These are phyloP conservation scores for Cotesia vestalis DNA, from an alignment of 1,140 invertebrate genomes.

Conservation along the genomic window DNA sequence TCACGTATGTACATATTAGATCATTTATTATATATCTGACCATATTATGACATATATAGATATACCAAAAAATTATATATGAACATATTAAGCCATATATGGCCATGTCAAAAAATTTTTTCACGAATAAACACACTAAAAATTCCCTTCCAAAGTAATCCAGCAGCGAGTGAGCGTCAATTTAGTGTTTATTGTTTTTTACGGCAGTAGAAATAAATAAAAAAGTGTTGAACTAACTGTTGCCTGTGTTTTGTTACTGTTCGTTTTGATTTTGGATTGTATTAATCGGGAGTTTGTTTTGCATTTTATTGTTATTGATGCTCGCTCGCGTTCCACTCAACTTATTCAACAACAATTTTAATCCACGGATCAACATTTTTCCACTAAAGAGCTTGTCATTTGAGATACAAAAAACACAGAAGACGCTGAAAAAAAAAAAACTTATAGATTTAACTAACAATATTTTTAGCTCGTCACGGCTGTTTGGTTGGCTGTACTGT, in stretches of 20 bases:
- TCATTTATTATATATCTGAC: too few relatives aligned
- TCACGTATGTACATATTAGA: too few relatives aligned
- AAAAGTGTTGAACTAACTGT: background rate
- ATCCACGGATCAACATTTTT: too few relatives aligned
- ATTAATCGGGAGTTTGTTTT: background rate
- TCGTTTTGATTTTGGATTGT: constrained; percentile 5
- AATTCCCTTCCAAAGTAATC: too few relatives aligned
- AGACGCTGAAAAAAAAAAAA: constrained; percentile 14
- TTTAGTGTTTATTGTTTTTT: constrained; percentile 3
- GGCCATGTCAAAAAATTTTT: too few relatives aligned
- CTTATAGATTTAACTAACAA: constrained; percentile 28
- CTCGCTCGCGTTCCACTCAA: constrained; percentile 18
- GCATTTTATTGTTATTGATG: constrained; percentile 12
- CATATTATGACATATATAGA: too few relatives aligned
- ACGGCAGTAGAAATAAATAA: background rate
- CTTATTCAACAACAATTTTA: too few relatives aligned
- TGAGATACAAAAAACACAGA: constrained; percentile 11
- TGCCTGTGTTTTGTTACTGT: constrained; percentile 1
- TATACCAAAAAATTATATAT: too few relatives aligned
- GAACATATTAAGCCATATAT: too few relatives aligned
- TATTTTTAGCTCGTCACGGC: constrained; percentile 66
- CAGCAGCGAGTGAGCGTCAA: constrained; percentile 24
- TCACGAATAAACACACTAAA: too few relatives aligned
- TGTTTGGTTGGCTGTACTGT: constrained; percentile 68
- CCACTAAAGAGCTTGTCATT: too few relatives aligned